A percentile compares a stretch with the other conserved stretches of the same genome.
These are phyloP conservation scores for Xiphorhynchus erythropygius DNA, from an alignment of 2,797 vertebrate species.

Conservation along the genomic window DNA sequence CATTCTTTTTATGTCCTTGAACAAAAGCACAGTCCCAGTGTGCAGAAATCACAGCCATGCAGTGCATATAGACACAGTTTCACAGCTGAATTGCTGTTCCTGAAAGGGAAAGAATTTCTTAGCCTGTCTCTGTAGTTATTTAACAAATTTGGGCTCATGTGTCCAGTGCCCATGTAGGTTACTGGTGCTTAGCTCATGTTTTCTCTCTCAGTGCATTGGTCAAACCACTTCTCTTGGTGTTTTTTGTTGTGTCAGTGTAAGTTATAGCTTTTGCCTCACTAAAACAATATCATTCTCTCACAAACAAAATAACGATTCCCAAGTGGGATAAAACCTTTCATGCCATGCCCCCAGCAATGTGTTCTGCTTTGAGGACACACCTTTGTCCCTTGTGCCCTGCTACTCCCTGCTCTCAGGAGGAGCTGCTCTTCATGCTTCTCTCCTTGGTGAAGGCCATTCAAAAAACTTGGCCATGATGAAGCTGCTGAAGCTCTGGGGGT, in stretches of 20 bases:
- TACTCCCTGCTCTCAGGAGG: background rate
- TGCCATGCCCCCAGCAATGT: rapidly evolving
- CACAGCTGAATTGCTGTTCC: background rate
- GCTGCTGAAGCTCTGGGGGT: background rate
- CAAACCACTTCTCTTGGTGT: background rate
- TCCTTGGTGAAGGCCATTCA: background rate
- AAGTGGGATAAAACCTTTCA: background rate
- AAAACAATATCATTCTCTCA: background rate
- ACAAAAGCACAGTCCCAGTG: background rate
- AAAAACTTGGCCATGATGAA: background rate
- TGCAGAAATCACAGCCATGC: background rate
- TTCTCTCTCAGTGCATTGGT: background rate
- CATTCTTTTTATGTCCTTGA: background rate
- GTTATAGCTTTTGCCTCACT: background rate
- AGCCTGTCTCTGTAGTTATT: background rate
- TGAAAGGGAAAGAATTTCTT: background rate
- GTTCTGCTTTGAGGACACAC: rapidly evolving
- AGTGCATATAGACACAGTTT: background rate
- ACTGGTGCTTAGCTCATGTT: background rate
- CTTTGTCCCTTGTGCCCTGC: background rate
- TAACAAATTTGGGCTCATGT: background rate
- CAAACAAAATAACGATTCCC: background rate
- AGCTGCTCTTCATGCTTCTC: background rate
- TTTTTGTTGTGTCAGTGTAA: background rate
- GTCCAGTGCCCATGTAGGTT: background rate